These are phyloP conservation scores for Boloria euphrosyne DNA, from an alignment of 2,888 invertebrate species.

Conservation along the genomic window DNA sequence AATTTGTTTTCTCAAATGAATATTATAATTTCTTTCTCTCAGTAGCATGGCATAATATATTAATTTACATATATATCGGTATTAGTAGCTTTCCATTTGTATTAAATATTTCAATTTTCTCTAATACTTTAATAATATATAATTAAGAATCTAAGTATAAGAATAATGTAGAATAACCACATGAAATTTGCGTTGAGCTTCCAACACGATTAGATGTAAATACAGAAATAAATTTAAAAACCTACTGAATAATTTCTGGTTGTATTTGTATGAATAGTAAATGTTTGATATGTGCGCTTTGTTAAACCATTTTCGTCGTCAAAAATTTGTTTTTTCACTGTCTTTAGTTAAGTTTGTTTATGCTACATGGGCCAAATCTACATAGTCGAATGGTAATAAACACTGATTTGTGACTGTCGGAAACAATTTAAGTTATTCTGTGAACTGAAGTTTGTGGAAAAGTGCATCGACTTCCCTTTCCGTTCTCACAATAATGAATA, in stretches of 20 bases:
- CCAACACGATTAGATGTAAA: slow-evolving; percentile 83
- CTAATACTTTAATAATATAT: slow-evolving; percentile 35
- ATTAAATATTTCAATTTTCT: slow-evolving; percentile 18
- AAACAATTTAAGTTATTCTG: neutral
- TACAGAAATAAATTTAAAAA: slow-evolving; percentile 60
- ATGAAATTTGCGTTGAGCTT: slow-evolving; percentile 83
- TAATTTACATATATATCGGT: slow-evolving; percentile 23
- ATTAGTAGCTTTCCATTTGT: slow-evolving; percentile 30
- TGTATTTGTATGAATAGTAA: slow-evolving; percentile 26
- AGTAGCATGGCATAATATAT: slow-evolving; percentile 23
- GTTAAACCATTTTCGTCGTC: slow-evolving; percentile 23
- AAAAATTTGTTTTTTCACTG: slow-evolving; percentile 28
- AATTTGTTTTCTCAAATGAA: too few species aligned
- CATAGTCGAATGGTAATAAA: slow-evolving; percentile 12
- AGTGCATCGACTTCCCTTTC: too few species aligned
- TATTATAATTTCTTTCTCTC: neutral
- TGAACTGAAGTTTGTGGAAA: too few species aligned
- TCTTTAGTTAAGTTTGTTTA: slow-evolving; percentile 30
- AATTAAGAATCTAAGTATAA: slow-evolving; percentile 47
- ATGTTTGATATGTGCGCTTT: slow-evolving; percentile 31
- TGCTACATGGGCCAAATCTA: slow-evolving; percentile 28
- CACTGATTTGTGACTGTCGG: neutral
- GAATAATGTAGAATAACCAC: slow-evolving; percentile 63
- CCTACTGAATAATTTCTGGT: slow-evolving; percentile 31
- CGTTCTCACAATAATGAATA: too few species aligned